These are phyloP conservation scores for Cisticola juncidis DNA, from an alignment of 2,113 vertebrate species.

Conservation along the genomic window DNA sequence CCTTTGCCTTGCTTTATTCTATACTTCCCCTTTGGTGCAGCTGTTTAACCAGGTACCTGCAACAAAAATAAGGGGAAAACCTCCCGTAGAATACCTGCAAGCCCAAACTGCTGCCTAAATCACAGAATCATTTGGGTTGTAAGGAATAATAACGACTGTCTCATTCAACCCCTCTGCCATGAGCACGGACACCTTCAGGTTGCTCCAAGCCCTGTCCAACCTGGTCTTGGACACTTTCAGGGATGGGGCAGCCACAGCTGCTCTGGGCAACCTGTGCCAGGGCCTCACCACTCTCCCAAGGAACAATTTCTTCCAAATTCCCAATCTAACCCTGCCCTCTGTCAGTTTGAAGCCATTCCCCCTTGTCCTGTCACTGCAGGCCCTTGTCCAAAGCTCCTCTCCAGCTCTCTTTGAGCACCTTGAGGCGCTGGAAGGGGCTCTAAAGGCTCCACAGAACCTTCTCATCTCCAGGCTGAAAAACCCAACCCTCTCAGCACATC, in stretches of 20 bases:
- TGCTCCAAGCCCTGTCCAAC: background rate
- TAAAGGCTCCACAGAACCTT: background rate
- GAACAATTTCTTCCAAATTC: background rate
- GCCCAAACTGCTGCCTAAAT: background rate
- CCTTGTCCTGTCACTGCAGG: background rate
- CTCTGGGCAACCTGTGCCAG: background rate
- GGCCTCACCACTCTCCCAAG: background rate
- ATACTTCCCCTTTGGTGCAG: background rate
- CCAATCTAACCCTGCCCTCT: background rate
- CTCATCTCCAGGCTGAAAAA: background rate
- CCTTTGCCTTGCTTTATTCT: background rate
- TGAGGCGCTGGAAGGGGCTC: background rate
- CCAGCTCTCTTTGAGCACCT: background rate
- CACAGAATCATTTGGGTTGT: background rate
- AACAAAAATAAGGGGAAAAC: background rate
- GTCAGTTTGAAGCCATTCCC: background rate
- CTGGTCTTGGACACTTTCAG: background rate
- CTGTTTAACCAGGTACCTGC: background rate
- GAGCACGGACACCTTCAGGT: background rate
- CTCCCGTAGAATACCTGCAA: too few relatives aligned
- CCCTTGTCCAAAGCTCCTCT: background rate
- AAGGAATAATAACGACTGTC: background rate
- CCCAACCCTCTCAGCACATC: too few relatives aligned
- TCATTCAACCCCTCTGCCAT: background rate
- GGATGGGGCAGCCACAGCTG: background rate